Evolutionary conservation across 2,113 vertebrate genomes (phyloP), one percentile per base, ranked within the genome.

Genomic region (Caloenas nicobarica): DNA sequence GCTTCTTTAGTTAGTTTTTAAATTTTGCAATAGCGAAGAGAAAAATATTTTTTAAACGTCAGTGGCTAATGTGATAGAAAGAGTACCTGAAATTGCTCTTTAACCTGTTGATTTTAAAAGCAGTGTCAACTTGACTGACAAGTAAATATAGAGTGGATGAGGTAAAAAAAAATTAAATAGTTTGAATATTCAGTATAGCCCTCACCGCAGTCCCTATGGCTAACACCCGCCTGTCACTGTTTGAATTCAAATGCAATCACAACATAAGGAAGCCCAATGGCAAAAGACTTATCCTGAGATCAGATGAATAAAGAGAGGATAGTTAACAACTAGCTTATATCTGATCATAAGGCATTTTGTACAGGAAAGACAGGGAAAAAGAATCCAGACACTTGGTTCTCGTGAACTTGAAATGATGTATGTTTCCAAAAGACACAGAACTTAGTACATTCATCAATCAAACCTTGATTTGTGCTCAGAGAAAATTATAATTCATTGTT

Each of bases 41-140:
- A n/a, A 89, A 81, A 95, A 46, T 46, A 10, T 74, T 93, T 89
- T 87, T 76, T 4, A 95, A 85, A 93, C 81, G 31, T 76, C 53
- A 34, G 23, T 57, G 38, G 29, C 64, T 38, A 79, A 68, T n/a
- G 18, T 51, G 57, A n/a, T n/a, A 74, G 58, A 28, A 93, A 74
- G 64, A 70, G 56, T 62, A 73, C n/a, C 51, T 82, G 84, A 72
- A 87, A 74, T 54, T 94, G 29, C 44, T 87, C 33, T 87, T 87
- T 87, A 84, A 60, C 3, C 2, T 58, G 61, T 21, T 87, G 51
- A 74, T 56, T 81, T 92, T 51, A 87, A 89, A 89, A 89, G 62
- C 53, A 2, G 2, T 28, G 78, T 79, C 44, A 60, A 26, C 31
- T 57, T 72, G 31, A 86, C 60, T 48, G 72, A 38, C 60, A 86